Conservation (phyloP, 2,888 invertebrate species). For the Ashinkailepas kermadecensis region DNA sequence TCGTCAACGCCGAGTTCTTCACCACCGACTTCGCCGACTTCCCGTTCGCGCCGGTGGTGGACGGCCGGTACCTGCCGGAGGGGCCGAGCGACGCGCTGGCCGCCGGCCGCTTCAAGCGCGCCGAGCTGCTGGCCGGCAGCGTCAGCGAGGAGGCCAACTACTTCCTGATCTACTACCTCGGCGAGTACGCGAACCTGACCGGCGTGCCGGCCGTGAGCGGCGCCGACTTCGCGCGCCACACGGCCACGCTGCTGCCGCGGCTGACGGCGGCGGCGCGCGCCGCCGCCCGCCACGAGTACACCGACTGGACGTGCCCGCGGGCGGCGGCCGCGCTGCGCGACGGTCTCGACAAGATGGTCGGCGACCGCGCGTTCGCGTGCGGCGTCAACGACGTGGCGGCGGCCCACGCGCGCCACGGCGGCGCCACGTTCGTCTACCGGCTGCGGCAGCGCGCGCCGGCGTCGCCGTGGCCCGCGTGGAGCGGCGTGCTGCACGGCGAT, state of each 20-base stretch:
- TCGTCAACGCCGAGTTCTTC: constrained; percentile 57
- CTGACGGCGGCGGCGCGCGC: constrained; percentile 52
- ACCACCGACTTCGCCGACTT: constrained; percentile 73
- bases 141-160: not conserved
- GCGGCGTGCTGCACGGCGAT: not conserved
- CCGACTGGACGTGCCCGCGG: constrained; percentile 80
- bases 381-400: not conserved
- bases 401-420: not conserved
- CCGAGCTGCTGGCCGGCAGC: not conserved
- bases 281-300: constrained; percentile 56
- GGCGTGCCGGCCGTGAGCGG: constrained; percentile 39
- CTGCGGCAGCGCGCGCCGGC: not conserved
- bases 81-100: not conserved
- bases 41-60: constrained; percentile 88
- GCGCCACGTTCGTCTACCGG: not conserved
- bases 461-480: not conserved
- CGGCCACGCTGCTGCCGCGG: constrained; percentile 47
- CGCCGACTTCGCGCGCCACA: constrained; percentile 55
- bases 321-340: constrained; percentile 75
- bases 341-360: constrained; percentile 43
- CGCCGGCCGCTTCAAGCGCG: not conserved
- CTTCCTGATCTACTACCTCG: constrained; percentile 74
- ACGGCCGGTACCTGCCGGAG: constrained; percentile 41
- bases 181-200: constrained; percentile 73
- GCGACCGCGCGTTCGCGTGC: not conserved